phyloP scores from a whole-genome alignment of 2,888 invertebrate genomes.

The Myopa testacea region DNA sequence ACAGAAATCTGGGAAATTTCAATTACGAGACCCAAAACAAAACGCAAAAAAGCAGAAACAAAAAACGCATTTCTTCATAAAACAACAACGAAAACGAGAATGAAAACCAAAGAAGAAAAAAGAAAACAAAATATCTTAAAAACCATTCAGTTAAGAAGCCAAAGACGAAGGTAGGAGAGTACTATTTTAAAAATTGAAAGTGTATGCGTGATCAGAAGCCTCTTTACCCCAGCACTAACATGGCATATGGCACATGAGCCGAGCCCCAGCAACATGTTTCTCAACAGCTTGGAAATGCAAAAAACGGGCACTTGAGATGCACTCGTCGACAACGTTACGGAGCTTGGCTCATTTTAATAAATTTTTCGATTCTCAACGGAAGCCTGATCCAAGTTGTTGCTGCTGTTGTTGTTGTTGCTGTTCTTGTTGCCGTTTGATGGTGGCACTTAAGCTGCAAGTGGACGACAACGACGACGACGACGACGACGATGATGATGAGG shows the following conservation, averaged over 20 bases:
- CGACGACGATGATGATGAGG: slow-evolving; percentile 18
- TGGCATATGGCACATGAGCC: background rate
- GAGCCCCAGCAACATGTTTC: slow-evolving; percentile 28
- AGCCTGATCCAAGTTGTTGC: background rate
- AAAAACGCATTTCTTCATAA: background rate
- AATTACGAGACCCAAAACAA: slow-evolving; percentile 14
- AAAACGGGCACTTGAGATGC: slow-evolving; percentile 33
- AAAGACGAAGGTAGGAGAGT: background rate
- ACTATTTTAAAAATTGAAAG: slow-evolving; percentile 25
- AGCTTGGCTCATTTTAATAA: slow-evolving; percentile 39
- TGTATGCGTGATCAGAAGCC: slow-evolving; percentile 25
- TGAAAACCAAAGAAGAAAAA: slow-evolving; percentile 1
- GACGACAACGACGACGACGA: slow-evolving; percentile 29
- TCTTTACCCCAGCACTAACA: background rate
- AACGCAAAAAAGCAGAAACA: slow-evolving; percentile 17
- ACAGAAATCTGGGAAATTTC: slow-evolving; percentile 29
- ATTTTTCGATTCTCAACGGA: slow-evolving; percentile 30
- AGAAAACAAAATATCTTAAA: slow-evolving; percentile 1
- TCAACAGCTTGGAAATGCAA: slow-evolving; percentile 17
- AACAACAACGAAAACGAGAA: background rate
- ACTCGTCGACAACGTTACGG: slow-evolving; percentile 9
- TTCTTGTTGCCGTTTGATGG: slow-evolving; percentile 8
- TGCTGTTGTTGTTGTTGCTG: slow-evolving; percentile 18
- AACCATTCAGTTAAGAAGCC: background rate
- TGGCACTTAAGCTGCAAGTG: slow-evolving; percentile 33